A percentile compares a stretch with the other conserved stretches of the same genome.
Evolutionary conservation across 1,140 invertebrate species (phyloP).

Genomic region (Oppia nitens): DNA sequence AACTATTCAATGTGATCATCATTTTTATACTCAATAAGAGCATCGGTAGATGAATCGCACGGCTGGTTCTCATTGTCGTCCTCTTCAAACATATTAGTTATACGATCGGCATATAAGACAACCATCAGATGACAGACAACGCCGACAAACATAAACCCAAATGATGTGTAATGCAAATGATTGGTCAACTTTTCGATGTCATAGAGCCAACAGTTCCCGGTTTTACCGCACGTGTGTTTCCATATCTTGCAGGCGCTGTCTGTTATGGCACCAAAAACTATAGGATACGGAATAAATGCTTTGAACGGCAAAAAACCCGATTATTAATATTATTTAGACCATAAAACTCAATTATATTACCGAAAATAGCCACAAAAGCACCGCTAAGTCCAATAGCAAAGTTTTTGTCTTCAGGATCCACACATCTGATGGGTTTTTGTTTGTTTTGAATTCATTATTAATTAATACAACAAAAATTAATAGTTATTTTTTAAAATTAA

Average conservation of each 20-base stretch:
- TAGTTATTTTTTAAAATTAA: neutral
- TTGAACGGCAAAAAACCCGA: too few relatives aligned
- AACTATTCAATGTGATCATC: too few relatives aligned
- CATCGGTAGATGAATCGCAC: neutral
- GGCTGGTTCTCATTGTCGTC: constrained; percentile 11
- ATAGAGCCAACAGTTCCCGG: constrained; percentile 28
- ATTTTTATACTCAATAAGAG: neutral
- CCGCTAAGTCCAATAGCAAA: constrained; percentile 17
- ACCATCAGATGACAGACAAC: constrained; percentile 18
- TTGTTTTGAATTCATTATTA: too few relatives aligned
- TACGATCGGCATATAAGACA: constrained; percentile 10
- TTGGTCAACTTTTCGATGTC: constrained; percentile 24
- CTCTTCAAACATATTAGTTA: constrained; percentile 20
- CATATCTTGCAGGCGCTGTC: constrained; percentile 27
- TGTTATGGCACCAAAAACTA: constrained; percentile 26
- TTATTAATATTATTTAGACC: too few relatives aligned
- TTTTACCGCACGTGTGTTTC: constrained; percentile 23
- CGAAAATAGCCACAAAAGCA: constrained; percentile 9
- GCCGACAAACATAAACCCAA: constrained; percentile 18
- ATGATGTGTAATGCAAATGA: constrained; percentile 19
- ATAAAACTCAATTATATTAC: constrained; percentile 1
- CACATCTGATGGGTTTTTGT: too few relatives aligned
- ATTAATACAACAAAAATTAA: too few relatives aligned
- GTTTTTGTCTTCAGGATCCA: constrained; percentile 21
- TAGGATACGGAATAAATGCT: constrained; percentile 28